Evolutionary conservation across 2,797 vertebrate species (phyloP), one percentile per base, ranked within the genome.

Genomic region (Silurus lanzhouensis): DNA sequence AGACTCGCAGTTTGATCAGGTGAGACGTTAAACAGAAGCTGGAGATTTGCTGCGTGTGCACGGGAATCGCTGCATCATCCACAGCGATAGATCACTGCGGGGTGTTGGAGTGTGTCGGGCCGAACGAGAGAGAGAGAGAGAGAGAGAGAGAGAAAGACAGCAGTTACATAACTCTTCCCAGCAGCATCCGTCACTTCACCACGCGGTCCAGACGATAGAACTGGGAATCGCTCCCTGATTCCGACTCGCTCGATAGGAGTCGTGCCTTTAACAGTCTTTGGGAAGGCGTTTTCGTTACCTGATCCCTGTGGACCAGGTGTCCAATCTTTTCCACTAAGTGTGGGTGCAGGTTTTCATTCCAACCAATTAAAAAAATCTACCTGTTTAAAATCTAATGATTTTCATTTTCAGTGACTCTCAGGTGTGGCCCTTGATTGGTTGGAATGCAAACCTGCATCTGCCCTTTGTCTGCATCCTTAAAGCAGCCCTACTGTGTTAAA

Each of bases 1-100:
- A 96, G 98, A 99, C 95, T 95, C 97, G 94, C 98, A 99, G 94
- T 99, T 99, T 97, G 98, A 99, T 94, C 98, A 99, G 97, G 98
- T 99, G 92, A 90, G 94, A 91, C 55, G 5, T 52, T 81, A 22
- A 75, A 52, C 6, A 83, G 55, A 64, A 52, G 77, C 80, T 9
- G 44, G 67, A 58, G n/a, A 78, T 61, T 75, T 31, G 66, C 79
- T 72, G 83, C 48, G 48, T 46, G 63, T 48, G 81, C 17, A 74
- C 61, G 79, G 88, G 92, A 95, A 94, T 90, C 52, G 94, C 95
- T 94, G 95, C 92, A 94, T 96, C 95, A 95, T 95, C 93, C 92
- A 90, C 90, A 83, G 92, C 93, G 93, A 92, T 94, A 95, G 90
- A 94, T 95, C 93, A 92, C 92, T 87, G 90, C 87, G 83, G 91